Base-by-base conservation (phyloP, 92 coral and sea anemone species). In the Phenganax marumi region DNA sequence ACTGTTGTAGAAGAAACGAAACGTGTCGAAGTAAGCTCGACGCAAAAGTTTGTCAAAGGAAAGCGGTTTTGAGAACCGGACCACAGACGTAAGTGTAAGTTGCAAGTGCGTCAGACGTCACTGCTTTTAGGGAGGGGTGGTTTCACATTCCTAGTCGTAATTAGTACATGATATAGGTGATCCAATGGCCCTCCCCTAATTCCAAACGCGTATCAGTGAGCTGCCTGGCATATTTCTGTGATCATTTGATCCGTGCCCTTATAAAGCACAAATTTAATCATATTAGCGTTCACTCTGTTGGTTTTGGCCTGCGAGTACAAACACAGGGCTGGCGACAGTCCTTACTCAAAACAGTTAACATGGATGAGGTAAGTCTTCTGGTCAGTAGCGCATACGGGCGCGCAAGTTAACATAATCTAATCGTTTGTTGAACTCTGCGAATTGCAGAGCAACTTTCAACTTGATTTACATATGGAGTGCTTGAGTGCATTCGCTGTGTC, bases 1-100 rank as follows among this genome's bases (percentile, higher is more conserved):
- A 21, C 17, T 56, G 25, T 56, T 56, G 14, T 76, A 76, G 81
- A 56, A 12, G 50, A 54, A 76, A 10, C 68, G 81, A 26, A 12
- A 25, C 47, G 47, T 17, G 19, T 55, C 81, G 50, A 76, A 56
- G n/a, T 54, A 76, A 22, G 54, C 1, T 12, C 81, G 68, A 2
- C 81, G 68, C 12, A 66, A 43, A 19, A 76, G 81, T 60, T 23
- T 21, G 17, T 43, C 83, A 72, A 61, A 3, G 69, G 60, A 62
- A n/a, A 71, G 52, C 65, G 63, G 83, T 43, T 61, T 63, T 21
- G 73, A 48, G 19, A 78, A 78, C 33, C 83, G 60, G 83, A 78
- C 63, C 12, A 63, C 10, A 17, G 52, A 48, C 71, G 52, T n/a
- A 61, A 61, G 68, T 50, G 83, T 78, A 78, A 10, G 10, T 12